Evolutionary conservation across 2,113 vertebrate species (phyloP), one percentile per base, ranked within the genome.

Genomic region (Oryzias woworae): DNA sequence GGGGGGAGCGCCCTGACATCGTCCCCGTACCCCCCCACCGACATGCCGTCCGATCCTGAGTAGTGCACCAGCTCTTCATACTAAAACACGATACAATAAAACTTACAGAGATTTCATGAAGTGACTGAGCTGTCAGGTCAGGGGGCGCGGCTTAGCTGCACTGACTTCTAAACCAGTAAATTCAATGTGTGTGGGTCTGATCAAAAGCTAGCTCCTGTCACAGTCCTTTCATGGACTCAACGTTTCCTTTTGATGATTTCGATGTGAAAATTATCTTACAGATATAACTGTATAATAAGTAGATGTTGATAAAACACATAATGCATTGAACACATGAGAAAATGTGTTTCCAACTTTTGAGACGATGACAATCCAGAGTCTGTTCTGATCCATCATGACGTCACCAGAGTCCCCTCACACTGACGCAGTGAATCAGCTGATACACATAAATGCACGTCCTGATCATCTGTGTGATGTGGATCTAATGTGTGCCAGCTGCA

Each of bases 21-120:
- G 5, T 93, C 91, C 44, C 84, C 84, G 62, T 92, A 93, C n/a
- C 85, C 91, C 80, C 89, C 92, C 89, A 92, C 23, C 22, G 89
- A 66, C 87, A 92, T 89, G 85, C 54, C 81, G 81, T 92, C 92
- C 73, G 91, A 90, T 85, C 91, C 92, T 69, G 91, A 86, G 85
- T 92, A 93, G 79, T 93, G 91, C 86, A 92, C 75, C 90, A 92
- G 82, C 55, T 93, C 91, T 89, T 93, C 92, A 93, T 93, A 93
- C 92, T 92, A 84, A 67, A 73, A 85, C 76, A 75, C 58, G 69
- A 82, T 80, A 76, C 82, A 83, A 79, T 60, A 67, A 72, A 65
- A 53, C 61, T 17, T 4, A 17, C 17, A 22, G 68, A 59, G 69
- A 78, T 81, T 69, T 67, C 71, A 80, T 88, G 78, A 77, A 4